These are phyloP conservation scores for Ceriagrion tenellum DNA, from an alignment of 2,888 invertebrate genomes.

Conservation along the genomic window DNA sequence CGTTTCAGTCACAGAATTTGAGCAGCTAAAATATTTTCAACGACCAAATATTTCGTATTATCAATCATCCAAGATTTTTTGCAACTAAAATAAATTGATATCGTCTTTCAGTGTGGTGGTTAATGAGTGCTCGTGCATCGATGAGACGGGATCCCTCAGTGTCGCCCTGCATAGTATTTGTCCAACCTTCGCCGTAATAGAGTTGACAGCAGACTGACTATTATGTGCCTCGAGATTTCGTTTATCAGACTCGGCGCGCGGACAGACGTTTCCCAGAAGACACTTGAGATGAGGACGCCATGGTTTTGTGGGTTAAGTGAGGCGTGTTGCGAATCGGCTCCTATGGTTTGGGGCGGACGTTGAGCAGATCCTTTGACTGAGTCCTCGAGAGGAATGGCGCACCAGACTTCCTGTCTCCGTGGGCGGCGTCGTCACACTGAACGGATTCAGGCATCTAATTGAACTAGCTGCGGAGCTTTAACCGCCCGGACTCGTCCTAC, in stretches of 20 bases:
- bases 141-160: not conserved
- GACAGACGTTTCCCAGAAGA: not conserved
- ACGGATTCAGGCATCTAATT: not conserved
- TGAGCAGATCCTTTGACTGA: not conserved
- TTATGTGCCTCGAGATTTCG: not conserved
- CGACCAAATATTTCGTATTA: too few relatives aligned
- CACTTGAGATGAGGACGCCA: not conserved
- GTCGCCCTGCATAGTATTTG: not conserved
- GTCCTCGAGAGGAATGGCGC: not conserved
- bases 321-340: not conserved
- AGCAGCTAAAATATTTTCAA: too few relatives aligned
- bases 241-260: not conserved
- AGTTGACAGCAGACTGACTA: not conserved
- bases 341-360: not conserved
- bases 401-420: not conserved
- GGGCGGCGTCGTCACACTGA: not conserved
- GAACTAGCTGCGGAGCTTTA: not conserved
- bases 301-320: not conserved
- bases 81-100: too few relatives aligned
- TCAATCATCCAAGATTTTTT: too few relatives aligned
- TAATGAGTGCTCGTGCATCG: too few relatives aligned
- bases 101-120: too few relatives aligned
- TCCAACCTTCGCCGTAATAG: not conserved
- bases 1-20: too few relatives aligned
- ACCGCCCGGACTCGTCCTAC: not conserved